phyloP scores from a whole-genome alignment of 2,888 invertebrate genomes.

The Xestia xanthographa region DNA sequence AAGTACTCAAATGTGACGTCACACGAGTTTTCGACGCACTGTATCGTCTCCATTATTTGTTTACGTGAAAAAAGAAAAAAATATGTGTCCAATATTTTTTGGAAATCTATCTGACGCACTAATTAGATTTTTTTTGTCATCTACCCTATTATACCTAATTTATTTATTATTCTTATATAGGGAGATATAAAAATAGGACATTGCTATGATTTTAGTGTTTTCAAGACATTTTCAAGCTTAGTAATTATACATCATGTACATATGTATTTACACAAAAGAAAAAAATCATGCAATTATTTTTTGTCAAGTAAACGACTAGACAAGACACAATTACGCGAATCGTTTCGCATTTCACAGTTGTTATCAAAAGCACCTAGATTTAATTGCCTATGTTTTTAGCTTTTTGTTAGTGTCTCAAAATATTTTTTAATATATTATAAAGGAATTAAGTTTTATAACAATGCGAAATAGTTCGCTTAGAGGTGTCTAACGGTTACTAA shows the following conservation, averaged over 20 bases:
- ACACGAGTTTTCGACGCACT: too few relatives aligned
- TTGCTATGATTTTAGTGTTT: not conserved
- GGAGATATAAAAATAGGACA: not conserved
- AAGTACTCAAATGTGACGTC: too few relatives aligned
- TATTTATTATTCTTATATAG: slow-evolving; percentile 2
- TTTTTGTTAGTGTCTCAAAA: slow-evolving; percentile 25
- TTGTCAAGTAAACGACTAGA: not conserved
- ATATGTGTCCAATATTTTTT: too few relatives aligned
- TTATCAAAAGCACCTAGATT: slow-evolving; percentile 36
- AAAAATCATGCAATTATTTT: not conserved
- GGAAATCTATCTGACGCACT: too few relatives aligned
- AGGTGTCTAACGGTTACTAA: not conserved
- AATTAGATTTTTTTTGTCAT: too few relatives aligned
- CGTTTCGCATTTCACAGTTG: slow-evolving; percentile 26
- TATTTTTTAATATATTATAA: slow-evolving; percentile 5
- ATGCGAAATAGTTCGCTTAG: slow-evolving; percentile 10
- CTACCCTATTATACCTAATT: too few relatives aligned
- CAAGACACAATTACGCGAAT: slow-evolving; percentile 4
- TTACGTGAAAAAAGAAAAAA: too few relatives aligned
- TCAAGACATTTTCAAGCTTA: not conserved
- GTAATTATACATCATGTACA: not conserved
- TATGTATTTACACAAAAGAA: not conserved
- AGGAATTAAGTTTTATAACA: slow-evolving; percentile 19
- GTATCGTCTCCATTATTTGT: too few relatives aligned
- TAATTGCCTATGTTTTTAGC: slow-evolving; percentile 17